Evolutionary conservation across 2,888 invertebrate species (phyloP).

Genomic region (Polyommatus icarus): DNA sequence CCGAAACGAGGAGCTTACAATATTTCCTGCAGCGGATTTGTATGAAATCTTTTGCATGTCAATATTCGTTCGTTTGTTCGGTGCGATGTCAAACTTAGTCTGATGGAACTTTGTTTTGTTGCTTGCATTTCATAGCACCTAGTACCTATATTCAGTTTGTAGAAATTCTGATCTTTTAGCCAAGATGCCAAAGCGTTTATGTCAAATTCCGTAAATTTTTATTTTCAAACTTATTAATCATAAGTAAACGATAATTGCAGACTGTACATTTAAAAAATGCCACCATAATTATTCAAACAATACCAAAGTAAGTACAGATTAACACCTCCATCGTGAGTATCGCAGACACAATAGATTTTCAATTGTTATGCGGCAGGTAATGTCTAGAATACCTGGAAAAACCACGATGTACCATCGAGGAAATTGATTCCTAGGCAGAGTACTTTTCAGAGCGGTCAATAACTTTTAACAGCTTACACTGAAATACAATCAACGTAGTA

Average conservation of each 20-base stretch:
- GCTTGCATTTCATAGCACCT: background rate
- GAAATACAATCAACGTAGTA: background rate
- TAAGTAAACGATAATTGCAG: no score
- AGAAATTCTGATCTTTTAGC: background rate
- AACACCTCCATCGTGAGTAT: no score
- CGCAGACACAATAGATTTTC: no score
- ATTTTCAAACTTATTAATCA: no score
- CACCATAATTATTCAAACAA: no score
- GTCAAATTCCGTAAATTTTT: no score
- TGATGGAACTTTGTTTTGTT: background rate
- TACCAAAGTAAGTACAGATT: no score
- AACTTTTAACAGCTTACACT: slow-evolving; percentile 13
- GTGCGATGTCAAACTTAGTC: background rate
- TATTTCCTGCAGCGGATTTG: slow-evolving; percentile 63
- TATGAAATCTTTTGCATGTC: slow-evolving; percentile 21
- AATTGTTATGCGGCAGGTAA: no score
- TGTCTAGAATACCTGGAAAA: no score
- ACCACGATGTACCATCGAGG: background rate
- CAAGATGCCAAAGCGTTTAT: no score
- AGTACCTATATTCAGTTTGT: background rate
- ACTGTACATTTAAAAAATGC: no score
- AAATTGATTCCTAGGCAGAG: background rate
- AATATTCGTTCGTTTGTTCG: slow-evolving; percentile 20
- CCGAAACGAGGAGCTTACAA: slow-evolving; percentile 77
- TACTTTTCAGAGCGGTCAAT: background rate